These are phyloP conservation scores for Drosophila borealis DNA, from an alignment of 2,888 invertebrate species.

Conservation along the genomic window DNA sequence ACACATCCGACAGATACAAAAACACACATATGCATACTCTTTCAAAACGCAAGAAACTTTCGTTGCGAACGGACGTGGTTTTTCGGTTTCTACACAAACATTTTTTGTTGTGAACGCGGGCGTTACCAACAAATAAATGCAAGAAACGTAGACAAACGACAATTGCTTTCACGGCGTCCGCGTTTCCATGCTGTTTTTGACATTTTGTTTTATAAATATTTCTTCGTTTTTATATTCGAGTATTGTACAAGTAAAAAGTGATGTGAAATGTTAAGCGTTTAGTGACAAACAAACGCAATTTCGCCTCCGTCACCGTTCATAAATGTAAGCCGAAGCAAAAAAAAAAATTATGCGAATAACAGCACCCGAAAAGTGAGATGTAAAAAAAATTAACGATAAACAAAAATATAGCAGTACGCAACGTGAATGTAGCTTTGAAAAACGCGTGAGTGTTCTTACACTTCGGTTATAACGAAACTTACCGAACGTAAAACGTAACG, in stretches of 20 bases:
- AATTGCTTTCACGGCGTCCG: slow-evolving; percentile 32
- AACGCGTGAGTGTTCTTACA: not conserved
- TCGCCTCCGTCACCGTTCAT: slow-evolving; percentile 14
- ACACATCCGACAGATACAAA: slow-evolving; percentile 50
- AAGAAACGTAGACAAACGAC: slow-evolving; percentile 33
- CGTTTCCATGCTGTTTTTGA: slow-evolving; percentile 41
- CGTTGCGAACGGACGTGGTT: slow-evolving; percentile 54
- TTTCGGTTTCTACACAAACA: slow-evolving; percentile 44
- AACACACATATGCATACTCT: slow-evolving; percentile 34
- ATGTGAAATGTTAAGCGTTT: slow-evolving; percentile 23
- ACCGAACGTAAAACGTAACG: not conserved
- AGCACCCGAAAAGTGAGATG: slow-evolving; percentile 31
- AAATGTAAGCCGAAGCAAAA: slow-evolving; percentile 52
- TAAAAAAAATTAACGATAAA: slow-evolving; percentile 35
- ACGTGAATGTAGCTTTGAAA: slow-evolving; percentile 13
- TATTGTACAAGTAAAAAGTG: slow-evolving; percentile 34
- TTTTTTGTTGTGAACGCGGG: slow-evolving; percentile 67
- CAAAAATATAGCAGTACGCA: slow-evolving; percentile 33
- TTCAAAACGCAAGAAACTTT: slow-evolving; percentile 53
- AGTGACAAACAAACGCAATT: slow-evolving; percentile 41
- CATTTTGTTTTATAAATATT: slow-evolving; percentile 39
- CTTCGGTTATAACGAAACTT: not conserved
- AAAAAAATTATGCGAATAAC: slow-evolving; percentile 41
- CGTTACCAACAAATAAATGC: slow-evolving; percentile 66
- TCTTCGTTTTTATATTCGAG: slow-evolving; percentile 23